These are phyloP conservation scores for Napeogenes inachia DNA, from an alignment of 2,888 invertebrate genomes.

Conservation along the genomic window DNA sequence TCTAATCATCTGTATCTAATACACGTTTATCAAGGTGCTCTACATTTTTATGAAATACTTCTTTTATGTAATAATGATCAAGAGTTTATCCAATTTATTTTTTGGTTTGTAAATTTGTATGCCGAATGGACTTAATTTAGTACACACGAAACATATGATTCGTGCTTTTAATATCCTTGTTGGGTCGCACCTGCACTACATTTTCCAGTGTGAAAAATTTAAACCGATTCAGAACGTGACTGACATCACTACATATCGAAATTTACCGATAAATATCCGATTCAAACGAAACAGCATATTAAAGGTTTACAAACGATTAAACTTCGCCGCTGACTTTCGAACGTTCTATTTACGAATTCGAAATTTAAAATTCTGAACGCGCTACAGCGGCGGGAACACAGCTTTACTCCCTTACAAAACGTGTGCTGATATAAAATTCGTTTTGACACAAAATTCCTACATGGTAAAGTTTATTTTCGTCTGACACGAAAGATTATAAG, in stretches of 20 bases:
- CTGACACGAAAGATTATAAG: conserved; percentile 3
- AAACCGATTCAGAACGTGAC: conserved; percentile 57
- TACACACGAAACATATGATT: conserved; percentile 23
- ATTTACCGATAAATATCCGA: conserved; percentile 59
- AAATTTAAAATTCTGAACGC: conserved; percentile 67
- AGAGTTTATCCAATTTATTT: no score
- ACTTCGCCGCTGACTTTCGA: conserved; percentile 58
- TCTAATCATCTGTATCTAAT: no score
- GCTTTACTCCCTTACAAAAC: conserved; percentile 52
- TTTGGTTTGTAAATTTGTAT: background rate
- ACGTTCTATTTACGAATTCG: conserved; percentile 53
- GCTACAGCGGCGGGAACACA: conserved; percentile 53
- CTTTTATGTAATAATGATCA: no score
- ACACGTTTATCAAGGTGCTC: no score
- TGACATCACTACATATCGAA: conserved; percentile 52
- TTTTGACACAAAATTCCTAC: conserved; percentile 29
- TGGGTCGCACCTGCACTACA: background rate
- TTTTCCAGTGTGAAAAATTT: conserved; percentile 51
- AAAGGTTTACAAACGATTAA: conserved; percentile 63
- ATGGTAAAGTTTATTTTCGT: conserved; percentile 23
- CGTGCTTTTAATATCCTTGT: background rate
- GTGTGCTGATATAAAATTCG: conserved; percentile 20
- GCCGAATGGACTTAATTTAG: background rate
- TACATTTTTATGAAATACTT: no score
- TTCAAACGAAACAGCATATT: conserved; percentile 62